These are phyloP conservation scores for Drosophila dunni DNA, from an alignment of 1,140 invertebrate genomes.

Conservation along the genomic window DNA sequence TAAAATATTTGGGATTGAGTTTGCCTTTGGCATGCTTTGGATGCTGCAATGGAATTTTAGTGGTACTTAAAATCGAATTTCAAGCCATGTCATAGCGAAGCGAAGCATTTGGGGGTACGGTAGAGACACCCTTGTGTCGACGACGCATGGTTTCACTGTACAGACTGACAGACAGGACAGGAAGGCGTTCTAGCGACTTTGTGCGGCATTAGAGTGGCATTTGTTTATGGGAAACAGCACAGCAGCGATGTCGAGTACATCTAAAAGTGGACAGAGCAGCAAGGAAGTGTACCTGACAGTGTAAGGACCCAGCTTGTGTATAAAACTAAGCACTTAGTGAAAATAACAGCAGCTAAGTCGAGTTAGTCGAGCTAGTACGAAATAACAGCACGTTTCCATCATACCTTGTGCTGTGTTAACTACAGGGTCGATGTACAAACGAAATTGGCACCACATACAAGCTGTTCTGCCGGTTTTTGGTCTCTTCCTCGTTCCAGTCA, in stretches of 20 bases:
- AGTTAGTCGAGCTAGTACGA: no score
- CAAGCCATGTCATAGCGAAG: conserved; percentile 21
- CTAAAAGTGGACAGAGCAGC: not conserved
- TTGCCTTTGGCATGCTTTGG: conserved; percentile 56
- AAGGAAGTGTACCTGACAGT: not conserved
- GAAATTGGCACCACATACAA: conserved; percentile 33
- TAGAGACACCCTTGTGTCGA: not conserved
- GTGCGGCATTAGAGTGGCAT: conserved; percentile 80
- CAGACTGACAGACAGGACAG: conserved; percentile 46
- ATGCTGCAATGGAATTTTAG: conserved; percentile 65
- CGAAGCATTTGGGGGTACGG: not conserved
- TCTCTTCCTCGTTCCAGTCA: conserved; percentile 53
- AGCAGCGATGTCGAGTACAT: conserved; percentile 11
- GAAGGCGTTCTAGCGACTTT: conserved; percentile 64
- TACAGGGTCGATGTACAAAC: not conserved
- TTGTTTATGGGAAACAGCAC: conserved; percentile 71
- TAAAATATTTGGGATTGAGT: conserved; percentile 20
- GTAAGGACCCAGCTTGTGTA: not conserved
- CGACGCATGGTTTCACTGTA: conserved; percentile 8
- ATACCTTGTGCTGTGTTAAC: not conserved
- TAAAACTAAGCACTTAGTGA: no score
- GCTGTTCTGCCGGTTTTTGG: conserved; percentile 20
- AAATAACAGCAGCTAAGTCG: no score
- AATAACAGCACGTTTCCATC: no score
- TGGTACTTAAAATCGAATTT: conserved; percentile 80